Evolutionary conservation across 2,888 invertebrate species (phyloP), one percentile per base, ranked within the genome.

Genomic region (Caenorhabditis sinica): DNA sequence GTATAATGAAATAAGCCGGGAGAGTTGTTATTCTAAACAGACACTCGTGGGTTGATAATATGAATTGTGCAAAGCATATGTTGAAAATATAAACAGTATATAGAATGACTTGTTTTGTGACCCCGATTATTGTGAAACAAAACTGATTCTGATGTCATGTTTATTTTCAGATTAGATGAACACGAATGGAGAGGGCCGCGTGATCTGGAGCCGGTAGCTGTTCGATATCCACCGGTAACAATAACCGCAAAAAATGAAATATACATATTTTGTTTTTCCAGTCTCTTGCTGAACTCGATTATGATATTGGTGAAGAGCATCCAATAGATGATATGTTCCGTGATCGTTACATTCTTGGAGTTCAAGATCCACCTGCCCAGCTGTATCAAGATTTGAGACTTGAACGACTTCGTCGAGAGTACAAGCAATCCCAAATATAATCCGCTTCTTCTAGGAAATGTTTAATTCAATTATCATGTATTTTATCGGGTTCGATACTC

Each of bases 281-380:
- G 82, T 71, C 80, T 0, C 71, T 71, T 2, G 66, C 82, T 8
- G 86, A 86, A 20, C 66, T 85, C 13, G 88, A 87, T 33, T 81
- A 79, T 20, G 84, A 85, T n/a, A 74, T 76, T 53, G 83, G 82
- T 13, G 86, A 83, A 11, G 89, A 89, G n/a, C 65, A 74, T 20
- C 86, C 85, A 17, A 85, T 89, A 1, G 88, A 87, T 25, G 87
- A 86, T 43, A 89, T 89, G 89, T 82, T 89, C 66, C 56, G 88
- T 30, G 83, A 88, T 65, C 85, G 87, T 45, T 89, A 89, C 73
- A 87, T 89, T 69, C 81, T 88, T 15, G 86, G 85, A 56, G 86
- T 86, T 0, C 87, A 88, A 43, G 87, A 89, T 71, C 83, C 85
- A 15, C 86, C 88, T 40, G 80, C 86, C 4, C 87, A 89, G 68